Percentiles rank a stretch among this genome's conserved stretches.
These are phyloP conservation scores for Typhlichthys eigenmanni DNA, from an alignment of 2,797 vertebrate species.

Conservation along the genomic window DNA sequence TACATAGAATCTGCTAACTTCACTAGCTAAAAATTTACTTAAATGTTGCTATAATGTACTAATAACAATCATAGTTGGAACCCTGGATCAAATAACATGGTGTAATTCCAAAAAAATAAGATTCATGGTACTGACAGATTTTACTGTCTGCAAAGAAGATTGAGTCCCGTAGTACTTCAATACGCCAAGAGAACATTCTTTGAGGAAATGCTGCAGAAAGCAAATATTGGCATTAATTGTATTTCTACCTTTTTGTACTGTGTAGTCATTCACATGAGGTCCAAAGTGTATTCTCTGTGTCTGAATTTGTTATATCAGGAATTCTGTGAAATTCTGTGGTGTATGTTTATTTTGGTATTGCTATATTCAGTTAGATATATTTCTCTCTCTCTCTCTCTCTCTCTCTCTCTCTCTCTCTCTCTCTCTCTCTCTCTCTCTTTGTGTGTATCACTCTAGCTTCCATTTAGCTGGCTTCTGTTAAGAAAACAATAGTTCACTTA, in stretches of 20 bases:
- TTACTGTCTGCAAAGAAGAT: slow-evolving; percentile 50
- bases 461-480: slow-evolving; percentile 46
- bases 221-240: slow-evolving; percentile 71
- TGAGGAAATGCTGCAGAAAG: slow-evolving; percentile 56
- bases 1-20: no score
- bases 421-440: slow-evolving; percentile 8
- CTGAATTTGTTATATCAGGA: slow-evolving; percentile 73
- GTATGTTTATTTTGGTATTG: slow-evolving; percentile 68
- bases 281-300: slow-evolving; percentile 76
- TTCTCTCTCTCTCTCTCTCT: slow-evolving; percentile 52
- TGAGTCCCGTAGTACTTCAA: slow-evolving; percentile 38
- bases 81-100: slow-evolving; percentile 3
- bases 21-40: no score
- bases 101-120: slow-evolving; percentile 21
- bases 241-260: slow-evolving; percentile 77
- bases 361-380: slow-evolving; percentile 68
- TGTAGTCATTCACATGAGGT: slow-evolving; percentile 78
- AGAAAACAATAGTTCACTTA: not conserved
- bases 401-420: slow-evolving; percentile 2
- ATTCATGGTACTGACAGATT: slow-evolving; percentile 42
- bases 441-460: not conserved
- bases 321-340: slow-evolving; percentile 77
- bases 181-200: slow-evolving; percentile 58
- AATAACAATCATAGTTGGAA: not conserved
- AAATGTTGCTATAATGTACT: no score